These are phyloP conservation scores for Numenius arquata DNA, from an alignment of 2,113 vertebrate genomes.

Conservation along the genomic window DNA sequence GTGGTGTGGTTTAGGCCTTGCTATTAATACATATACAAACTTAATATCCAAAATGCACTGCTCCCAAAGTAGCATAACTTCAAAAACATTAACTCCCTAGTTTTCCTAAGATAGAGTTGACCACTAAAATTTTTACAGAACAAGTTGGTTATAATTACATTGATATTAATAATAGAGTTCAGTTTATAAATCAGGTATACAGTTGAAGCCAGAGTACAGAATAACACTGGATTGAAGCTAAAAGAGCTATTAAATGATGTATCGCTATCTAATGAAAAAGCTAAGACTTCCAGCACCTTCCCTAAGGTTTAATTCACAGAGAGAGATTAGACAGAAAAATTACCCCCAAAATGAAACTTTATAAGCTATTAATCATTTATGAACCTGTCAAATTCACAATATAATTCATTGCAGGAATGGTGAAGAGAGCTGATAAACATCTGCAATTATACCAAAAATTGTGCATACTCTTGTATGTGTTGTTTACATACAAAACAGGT, in stretches of 20 bases:
- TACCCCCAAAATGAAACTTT: background rate
- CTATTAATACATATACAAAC: background rate
- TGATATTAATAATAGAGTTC: background rate
- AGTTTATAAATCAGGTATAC: background rate
- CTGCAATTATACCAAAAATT: background rate
- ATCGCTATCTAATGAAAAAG: background rate
- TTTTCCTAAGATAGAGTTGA: background rate
- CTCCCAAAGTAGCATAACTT: background rate
- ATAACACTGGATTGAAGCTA: background rate
- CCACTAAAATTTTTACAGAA: background rate
- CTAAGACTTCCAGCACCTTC: background rate
- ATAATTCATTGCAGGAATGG: background rate
- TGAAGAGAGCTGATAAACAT: background rate
- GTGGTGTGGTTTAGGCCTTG: background rate
- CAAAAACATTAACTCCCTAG: background rate
- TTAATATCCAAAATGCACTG: background rate
- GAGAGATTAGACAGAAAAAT: background rate
- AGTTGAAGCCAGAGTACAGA: background rate
- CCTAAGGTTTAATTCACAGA: background rate
- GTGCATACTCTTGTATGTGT: rapidly evolving
- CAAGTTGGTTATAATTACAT: background rate
- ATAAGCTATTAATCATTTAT: background rate
- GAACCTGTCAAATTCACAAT: background rate
- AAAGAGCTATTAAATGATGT: conserved; percentile 4
- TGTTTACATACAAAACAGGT: background rate